Evolutionary conservation across 1,140 invertebrate species (phyloP), one percentile per base, ranked within the genome.

Genomic region (Conus betulinus): DNA sequence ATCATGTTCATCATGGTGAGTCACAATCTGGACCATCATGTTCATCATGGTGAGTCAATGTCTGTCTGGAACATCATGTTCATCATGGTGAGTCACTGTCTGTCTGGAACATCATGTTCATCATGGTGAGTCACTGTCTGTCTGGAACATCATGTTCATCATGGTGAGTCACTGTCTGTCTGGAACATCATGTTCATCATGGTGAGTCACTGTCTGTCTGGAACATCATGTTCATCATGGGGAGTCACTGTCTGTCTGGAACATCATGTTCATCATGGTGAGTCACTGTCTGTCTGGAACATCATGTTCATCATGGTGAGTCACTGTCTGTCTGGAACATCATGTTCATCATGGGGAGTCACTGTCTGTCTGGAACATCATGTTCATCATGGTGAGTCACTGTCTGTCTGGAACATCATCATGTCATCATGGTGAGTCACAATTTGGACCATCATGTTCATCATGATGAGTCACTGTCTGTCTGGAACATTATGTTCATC

Each of bases 1-100:
- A 71, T 71, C 67, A 71, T 71, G 67, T 71, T 71, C 1, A 20
- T 86, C 63, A 86, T 57, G 20, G 67, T 71, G 15, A 71, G 67
- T 71, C 67, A 93, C 91, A 53, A 79, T 91, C 11, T 93, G 93
- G 92, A 93, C 92, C 71, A 90, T 93, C 27, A 85, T 93, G 20
- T 52, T 83, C 5, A 53, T 83, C 23, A 20, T 83, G 81, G 81
- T 83, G 23, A 53, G n/a, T n/a, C 20, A 39, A 39, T 71, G 5
- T 71, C 23, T 17, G 67, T 23, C 76, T 27, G n/a, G 25, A 51
- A n/a, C 0, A 25, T n/a, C 1, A 25, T 74, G 71, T 20, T 74
- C 20, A 25, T 74, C 20, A 4, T 74, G 71, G 3, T 74, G 0
- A 2, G 71, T 74, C 20, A 1, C 6, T 1, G 71, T 74, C 51